phyloP scores from a whole-genome alignment of 2,113 vertebrate species.

The Engystomops pustulosus region DNA sequence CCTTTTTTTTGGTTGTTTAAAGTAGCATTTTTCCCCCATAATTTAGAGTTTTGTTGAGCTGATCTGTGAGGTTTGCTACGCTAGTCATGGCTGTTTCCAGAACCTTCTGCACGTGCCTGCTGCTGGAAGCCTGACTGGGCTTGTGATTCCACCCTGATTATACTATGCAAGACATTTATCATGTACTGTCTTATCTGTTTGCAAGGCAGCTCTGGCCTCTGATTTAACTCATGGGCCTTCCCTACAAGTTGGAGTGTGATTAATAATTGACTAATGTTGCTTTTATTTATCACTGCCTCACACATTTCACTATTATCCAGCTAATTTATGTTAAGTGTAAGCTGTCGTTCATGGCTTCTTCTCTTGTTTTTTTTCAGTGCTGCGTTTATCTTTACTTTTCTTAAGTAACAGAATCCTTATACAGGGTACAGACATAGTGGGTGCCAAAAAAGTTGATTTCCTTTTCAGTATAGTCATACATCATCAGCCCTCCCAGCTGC shows the following conservation, averaged over 20 bases:
- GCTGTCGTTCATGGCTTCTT: slow-evolving; percentile 83
- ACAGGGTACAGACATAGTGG: slow-evolving; percentile 89
- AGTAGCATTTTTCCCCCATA: background rate
- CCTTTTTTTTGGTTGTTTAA: background rate
- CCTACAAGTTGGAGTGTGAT: slow-evolving; percentile 86
- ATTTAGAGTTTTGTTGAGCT: background rate
- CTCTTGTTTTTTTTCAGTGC: slow-evolving; percentile 67
- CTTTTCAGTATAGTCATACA: slow-evolving; percentile 97
- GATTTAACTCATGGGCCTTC: slow-evolving; percentile 83
- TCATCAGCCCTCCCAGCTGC: slow-evolving; percentile 98
- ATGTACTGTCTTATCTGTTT: slow-evolving; percentile 84
- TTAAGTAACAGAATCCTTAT: slow-evolving; percentile 85
- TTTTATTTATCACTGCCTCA: slow-evolving; percentile 86
- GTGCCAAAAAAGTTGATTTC: slow-evolving; percentile 99
- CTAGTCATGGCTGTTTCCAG: slow-evolving; percentile 68
- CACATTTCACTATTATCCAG: slow-evolving; percentile 82
- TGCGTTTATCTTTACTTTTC: slow-evolving; percentile 81
- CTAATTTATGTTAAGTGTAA: slow-evolving; percentile 87
- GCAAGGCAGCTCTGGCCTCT: slow-evolving; percentile 81
- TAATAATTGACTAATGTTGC: slow-evolving; percentile 88
- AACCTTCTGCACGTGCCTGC: slow-evolving; percentile 73
- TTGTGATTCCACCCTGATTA: slow-evolving; percentile 78
- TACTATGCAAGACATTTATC: slow-evolving; percentile 78
- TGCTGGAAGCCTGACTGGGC: slow-evolving; percentile 67
- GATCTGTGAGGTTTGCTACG: background rate